These are phyloP conservation scores for silkworm (Bombyx mori) DNA, from an alignment of 1,140 invertebrate genomes.

Conservation along the genomic window DNA sequence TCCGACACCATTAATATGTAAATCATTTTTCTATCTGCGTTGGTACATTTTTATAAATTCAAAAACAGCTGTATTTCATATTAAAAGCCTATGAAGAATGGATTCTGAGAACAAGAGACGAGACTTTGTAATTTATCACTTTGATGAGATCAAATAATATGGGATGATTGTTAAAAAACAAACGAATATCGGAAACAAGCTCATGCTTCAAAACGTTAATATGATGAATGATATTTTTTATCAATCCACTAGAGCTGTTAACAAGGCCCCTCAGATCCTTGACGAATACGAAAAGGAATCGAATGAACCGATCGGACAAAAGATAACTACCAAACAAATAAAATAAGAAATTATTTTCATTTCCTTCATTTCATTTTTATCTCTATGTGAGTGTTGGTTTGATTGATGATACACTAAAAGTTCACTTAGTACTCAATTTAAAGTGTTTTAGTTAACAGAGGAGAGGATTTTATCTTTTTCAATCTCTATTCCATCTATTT, in stretches of 20 bases:
- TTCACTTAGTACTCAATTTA: not conserved
- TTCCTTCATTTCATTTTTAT: slow-evolving; percentile 57
- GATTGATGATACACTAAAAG: slow-evolving; percentile 41
- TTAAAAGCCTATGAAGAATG: too few relatives aligned
- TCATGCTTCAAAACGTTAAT: too few relatives aligned
- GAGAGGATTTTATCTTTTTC: not conserved
- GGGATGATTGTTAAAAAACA: too few relatives aligned
- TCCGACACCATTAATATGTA: slow-evolving; percentile 62
- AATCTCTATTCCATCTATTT: too few relatives aligned
- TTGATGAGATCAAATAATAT: too few relatives aligned
- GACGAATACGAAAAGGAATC: slow-evolving; percentile 47
- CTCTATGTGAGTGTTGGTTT: slow-evolving; percentile 54
- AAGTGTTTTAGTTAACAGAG: not conserved
- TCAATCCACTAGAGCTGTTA: slow-evolving; percentile 25
- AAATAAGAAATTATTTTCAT: slow-evolving; percentile 65
- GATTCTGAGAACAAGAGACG: not conserved
- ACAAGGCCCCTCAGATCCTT: slow-evolving; percentile 31
- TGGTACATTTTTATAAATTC: too few relatives aligned
- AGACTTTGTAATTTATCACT: not conserved
- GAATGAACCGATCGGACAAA: slow-evolving; percentile 54
- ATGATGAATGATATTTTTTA: slow-evolving; percentile 12
- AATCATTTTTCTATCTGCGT: slow-evolving; percentile 36
- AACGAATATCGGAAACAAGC: too few relatives aligned
- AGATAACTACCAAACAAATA: slow-evolving; percentile 64
- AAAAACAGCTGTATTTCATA: too few relatives aligned